These are phyloP conservation scores for Ophiothrix spiculata DNA, from an alignment of 35 echinoderm and acorn worm species.

Conservation along the genomic window DNA sequence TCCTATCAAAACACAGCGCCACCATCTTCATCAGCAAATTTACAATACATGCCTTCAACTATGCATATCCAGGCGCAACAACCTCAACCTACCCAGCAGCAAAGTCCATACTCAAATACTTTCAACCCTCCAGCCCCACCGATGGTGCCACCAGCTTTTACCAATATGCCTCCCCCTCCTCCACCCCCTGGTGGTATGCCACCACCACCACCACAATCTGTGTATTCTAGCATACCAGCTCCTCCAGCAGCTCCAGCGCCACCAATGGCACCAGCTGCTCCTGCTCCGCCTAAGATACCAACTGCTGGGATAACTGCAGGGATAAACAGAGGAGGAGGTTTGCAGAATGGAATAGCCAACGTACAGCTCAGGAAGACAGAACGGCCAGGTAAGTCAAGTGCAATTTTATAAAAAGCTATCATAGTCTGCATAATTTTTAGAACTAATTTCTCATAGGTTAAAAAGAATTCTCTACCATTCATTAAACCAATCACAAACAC, in stretches of 20 bases:
- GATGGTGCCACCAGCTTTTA: neutral
- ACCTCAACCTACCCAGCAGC: neutral
- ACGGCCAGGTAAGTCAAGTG: neutral
- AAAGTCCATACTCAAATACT: neutral
- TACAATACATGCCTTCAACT: neutral
- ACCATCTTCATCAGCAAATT: neutral
- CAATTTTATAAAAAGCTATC: no score
- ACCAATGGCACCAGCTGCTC: neutral
- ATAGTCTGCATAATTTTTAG: no score
- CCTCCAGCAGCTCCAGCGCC: neutral
- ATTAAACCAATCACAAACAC: no score
- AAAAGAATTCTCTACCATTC: no score
- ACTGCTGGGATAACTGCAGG: no score
- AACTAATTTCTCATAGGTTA: no score
- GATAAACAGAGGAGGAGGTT: neutral
- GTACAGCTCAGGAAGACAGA: neutral
- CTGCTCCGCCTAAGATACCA: neutral
- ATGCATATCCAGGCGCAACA: neutral
- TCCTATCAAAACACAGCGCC: neutral
- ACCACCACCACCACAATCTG: no score
- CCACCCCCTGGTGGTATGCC: neutral
- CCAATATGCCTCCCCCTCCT: no score
- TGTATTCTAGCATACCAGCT: no score
- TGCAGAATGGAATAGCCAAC: neutral
- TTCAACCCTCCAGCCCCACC: neutral